Conservation (phyloP, 2,113 vertebrate species). For the Sorex fumeus region DNA sequence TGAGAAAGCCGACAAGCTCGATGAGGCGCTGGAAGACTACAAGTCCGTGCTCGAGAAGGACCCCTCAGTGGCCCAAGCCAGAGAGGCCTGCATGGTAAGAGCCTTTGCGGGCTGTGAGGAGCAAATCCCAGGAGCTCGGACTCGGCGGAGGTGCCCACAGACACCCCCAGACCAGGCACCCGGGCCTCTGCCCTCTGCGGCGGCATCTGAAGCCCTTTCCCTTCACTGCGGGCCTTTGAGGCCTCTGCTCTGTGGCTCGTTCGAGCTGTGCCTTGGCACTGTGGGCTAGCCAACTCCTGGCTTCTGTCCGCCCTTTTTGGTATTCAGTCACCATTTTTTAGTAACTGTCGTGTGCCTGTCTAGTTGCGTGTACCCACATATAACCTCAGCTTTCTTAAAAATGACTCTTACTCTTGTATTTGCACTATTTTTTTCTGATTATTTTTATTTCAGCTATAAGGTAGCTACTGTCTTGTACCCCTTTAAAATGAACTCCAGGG, state of each 20-base stretch:
- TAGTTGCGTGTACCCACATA: neutral
- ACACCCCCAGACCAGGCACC: no score
- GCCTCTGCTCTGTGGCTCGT: no score
- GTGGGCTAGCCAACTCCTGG: neutral
- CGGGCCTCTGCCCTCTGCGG: no score
- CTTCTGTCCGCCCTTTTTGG: neutral
- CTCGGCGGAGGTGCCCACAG: neutral
- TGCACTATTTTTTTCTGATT: conserved; percentile 2
- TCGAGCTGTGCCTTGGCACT: no score
- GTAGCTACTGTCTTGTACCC: neutral
- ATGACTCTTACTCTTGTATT: neutral
- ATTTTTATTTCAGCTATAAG: conserved; percentile 33
- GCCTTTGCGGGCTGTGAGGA: neutral
- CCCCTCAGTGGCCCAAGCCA: conserved; percentile 90
- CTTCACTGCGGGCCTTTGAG: no score
- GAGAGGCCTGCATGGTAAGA: conserved; percentile 94
- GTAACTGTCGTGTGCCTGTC: neutral
- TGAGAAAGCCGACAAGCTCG: conserved; percentile 96
- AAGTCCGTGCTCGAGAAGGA: conserved; percentile 94
- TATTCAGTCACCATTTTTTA: neutral
- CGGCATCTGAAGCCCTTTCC: no score
- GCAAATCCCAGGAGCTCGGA: neutral
- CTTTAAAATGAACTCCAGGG: neutral
- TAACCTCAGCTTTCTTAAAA: conserved; percentile 5
- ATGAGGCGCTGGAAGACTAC: conserved; percentile 97